These are phyloP conservation scores for Lycaon pictus DNA, from an alignment of 2,113 vertebrate genomes.

Conservation along the genomic window DNA sequence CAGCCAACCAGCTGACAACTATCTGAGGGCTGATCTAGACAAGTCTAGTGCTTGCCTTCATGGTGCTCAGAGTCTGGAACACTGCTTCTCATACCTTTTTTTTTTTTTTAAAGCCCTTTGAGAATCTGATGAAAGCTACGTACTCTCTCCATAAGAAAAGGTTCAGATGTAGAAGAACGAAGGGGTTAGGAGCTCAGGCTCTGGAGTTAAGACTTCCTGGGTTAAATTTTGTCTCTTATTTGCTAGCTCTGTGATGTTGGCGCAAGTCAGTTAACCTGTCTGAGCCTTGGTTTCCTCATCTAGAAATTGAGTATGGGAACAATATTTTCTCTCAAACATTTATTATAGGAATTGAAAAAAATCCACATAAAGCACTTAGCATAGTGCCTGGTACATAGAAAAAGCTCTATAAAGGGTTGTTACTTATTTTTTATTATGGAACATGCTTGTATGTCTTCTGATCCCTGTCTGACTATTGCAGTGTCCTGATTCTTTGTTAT, in stretches of 20 bases:
- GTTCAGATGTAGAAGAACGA: neutral
- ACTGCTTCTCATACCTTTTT: constrained; percentile 26
- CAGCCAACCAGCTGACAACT: neutral
- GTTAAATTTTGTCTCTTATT: constrained; percentile 40
- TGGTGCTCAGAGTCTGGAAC: neutral
- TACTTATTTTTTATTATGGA: neutral
- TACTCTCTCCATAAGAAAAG: neutral
- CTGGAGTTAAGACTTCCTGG: constrained; percentile 3
- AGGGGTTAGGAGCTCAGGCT: neutral
- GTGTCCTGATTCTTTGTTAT: neutral
- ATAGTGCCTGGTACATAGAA: neutral
- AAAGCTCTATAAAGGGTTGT: neutral
- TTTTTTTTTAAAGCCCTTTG: neutral
- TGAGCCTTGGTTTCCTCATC: constrained; percentile 1
- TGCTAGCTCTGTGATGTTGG: neutral
- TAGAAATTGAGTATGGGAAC: constrained; percentile 27
- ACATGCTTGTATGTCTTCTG: constrained; percentile 1
- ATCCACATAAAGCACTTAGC: neutral
- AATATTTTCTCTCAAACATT: neutral
- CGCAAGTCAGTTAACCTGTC: neutral
- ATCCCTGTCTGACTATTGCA: neutral
- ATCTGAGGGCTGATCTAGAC: neutral
- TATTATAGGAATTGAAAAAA: constrained; percentile 4
- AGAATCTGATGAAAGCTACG: neutral
- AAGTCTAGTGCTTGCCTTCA: neutral